Conservation (phyloP, 2,113 vertebrate species). For the Garra rufa region DNA sequence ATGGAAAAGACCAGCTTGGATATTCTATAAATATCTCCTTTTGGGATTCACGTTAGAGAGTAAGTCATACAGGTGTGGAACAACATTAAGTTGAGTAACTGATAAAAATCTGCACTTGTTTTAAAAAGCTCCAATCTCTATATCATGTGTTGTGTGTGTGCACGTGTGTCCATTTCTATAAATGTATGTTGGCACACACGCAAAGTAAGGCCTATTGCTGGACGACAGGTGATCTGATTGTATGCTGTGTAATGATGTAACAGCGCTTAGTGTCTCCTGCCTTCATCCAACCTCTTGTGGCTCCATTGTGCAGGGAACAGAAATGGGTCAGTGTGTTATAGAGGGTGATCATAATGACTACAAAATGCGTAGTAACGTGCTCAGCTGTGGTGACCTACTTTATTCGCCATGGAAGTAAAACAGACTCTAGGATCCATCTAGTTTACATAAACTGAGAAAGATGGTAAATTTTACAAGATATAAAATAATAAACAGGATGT, state of each 20-base stretch:
- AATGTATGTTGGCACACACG: background rate
- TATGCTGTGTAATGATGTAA: slow-evolving; percentile 29
- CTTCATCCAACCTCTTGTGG: background rate
- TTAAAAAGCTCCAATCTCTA: background rate
- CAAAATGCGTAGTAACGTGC: slow-evolving; percentile 74
- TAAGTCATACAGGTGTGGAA: background rate
- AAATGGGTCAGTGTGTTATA: slow-evolving; percentile 89
- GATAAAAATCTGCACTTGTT: background rate
- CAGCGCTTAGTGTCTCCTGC: background rate
- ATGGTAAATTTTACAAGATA: background rate
- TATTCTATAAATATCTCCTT: background rate
- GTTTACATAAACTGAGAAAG: background rate
- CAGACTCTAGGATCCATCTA: background rate
- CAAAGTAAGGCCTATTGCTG: background rate
- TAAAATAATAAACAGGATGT: background rate
- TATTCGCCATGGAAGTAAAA: background rate
- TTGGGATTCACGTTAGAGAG: background rate
- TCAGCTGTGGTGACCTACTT: slow-evolving; percentile 80
- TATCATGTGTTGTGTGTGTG: background rate
- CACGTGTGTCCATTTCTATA: background rate
- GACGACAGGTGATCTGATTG: background rate
- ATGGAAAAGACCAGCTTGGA: background rate
- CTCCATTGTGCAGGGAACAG: slow-evolving; percentile 7
- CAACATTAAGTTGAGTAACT: background rate
- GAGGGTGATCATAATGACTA: slow-evolving; percentile 68